These are phyloP conservation scores for Venustoraphidia nigricollis DNA, from an alignment of 2,888 invertebrate species.

Conservation along the genomic window DNA sequence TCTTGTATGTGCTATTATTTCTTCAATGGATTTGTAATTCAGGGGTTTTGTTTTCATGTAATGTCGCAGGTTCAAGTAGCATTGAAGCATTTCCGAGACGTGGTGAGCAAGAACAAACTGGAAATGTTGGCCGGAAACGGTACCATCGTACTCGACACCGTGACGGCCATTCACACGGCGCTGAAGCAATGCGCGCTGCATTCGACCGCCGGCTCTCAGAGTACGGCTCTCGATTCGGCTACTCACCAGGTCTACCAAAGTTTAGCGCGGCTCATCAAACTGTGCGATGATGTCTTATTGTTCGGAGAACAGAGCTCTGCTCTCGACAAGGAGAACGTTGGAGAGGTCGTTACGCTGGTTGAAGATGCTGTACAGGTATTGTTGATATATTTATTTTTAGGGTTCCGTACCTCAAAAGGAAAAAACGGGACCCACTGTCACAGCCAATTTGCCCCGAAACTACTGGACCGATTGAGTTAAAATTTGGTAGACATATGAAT, in stretches of 20 bases:
- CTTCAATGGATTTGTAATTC: no score
- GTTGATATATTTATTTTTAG: no score
- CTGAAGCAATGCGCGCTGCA: constrained; percentile 21
- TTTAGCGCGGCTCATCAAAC: constrained; percentile 70
- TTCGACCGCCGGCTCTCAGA: constrained; percentile 17
- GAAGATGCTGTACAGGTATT: constrained; percentile 55
- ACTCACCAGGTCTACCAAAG: constrained; percentile 78
- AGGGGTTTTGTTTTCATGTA: constrained; percentile 1
- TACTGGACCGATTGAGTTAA: no score
- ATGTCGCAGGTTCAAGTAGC: constrained; percentile 47
- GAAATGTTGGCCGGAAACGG: constrained; percentile 91
- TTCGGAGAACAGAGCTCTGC: constrained; percentile 53
- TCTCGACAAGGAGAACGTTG: constrained; percentile 43
- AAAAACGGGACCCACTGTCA: no score
- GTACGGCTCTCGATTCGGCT: constrained; percentile 58
- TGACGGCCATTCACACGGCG: constrained; percentile 64
- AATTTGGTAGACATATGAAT: no score
- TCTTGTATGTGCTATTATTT: no score
- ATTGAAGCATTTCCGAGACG: constrained; percentile 81
- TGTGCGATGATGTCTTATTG: constrained; percentile 78
- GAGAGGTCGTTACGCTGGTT: constrained; percentile 51
- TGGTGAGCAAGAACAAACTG: constrained; percentile 78
- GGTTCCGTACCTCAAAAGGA: no score
- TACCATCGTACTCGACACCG: constrained; percentile 82
- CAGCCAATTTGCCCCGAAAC: no score